Conservation (phyloP, 2,113 vertebrate species). For the Crotalus viridis region DNA sequence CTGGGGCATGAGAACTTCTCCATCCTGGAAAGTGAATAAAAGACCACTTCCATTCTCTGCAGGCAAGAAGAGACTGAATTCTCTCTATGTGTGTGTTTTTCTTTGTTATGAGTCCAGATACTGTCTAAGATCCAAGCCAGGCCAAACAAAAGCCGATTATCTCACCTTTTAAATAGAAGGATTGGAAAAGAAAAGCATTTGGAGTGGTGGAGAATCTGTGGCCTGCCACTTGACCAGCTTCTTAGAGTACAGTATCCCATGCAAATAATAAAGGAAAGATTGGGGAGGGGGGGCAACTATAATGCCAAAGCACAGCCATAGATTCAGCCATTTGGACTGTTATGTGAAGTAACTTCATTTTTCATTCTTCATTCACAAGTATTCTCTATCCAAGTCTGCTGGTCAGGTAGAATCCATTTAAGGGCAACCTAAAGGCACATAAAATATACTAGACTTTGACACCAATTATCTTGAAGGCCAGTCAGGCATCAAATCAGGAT, state of each 20-base stretch:
- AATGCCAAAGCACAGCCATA: constrained; percentile 21
- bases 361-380: constrained; percentile 14
- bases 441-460: background rate
- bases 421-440: background rate
- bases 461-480: background rate
- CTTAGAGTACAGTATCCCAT: constrained; percentile 29
- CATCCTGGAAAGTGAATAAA: constrained; percentile 58
- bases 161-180: constrained; percentile 71
- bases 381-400: background rate
- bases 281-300: background rate
- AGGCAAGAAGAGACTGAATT: constrained; percentile 39
- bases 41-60: constrained; percentile 49
- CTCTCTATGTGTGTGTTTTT: constrained; percentile 36
- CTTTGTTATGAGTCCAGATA: constrained; percentile 65
- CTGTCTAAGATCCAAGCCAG: constrained; percentile 69
- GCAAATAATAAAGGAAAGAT: constrained; percentile 15
- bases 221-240: constrained; percentile 32
- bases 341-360: constrained; percentile 2
- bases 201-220: constrained; percentile 31
- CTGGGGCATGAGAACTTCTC: constrained; percentile 70
- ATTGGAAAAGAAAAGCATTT: constrained; percentile 47
- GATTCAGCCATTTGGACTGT: fast-evolving
- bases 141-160: constrained; percentile 69
- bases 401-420: background rate
- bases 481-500: background rate